Evolutionary conservation across 2,113 vertebrate species (phyloP), one percentile per base, ranked within the genome.

Genomic region (Seriola aureovittata): DNA sequence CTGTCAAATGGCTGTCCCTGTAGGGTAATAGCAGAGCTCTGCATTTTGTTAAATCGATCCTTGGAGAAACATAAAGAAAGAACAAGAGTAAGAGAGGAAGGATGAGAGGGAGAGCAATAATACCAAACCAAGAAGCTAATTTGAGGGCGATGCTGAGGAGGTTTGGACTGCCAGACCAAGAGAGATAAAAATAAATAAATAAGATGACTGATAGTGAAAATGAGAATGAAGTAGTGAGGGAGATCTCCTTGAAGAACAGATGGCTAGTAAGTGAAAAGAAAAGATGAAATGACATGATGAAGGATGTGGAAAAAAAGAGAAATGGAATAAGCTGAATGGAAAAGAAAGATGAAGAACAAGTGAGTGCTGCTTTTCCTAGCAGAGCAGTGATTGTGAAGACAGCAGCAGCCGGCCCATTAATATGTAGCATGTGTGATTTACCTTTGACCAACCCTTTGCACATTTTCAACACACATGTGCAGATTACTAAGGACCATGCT

Each of bases 1-100:
- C 85, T 91, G 84, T 93, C 90, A 92, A 91, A 92, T 68, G 68
- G 67, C 73, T 25, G 54, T 90, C 88, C 91, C 92, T 14, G 36
- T 63, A 66, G 92, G 92, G 83, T 91, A 93, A 91, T 88, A 89
- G 85, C 86, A 80, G 59, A 93, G 84, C 88, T 85, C 83, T 71
- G 77, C 81, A 88, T 93, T 91, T 91, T 91, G 82, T 85, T 85
- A 76, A 84, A 92, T 93, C 71, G 84, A 93, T 91, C 88, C 84
- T 52, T 14, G 29, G 90, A 88, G 90, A 91, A 3, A 55, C 63
- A 88, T 86, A 76, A 86, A 89, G 72, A 78, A 77, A 78, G n/a
- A 81, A 77, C 36, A n/a, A 66, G 71, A 73, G 16, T 55, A 63
- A 70, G 78, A 69, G 62, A 86, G 78, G 40, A 82, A 71, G 40